These are phyloP conservation scores for Trisateles emortualis DNA, from an alignment of 2,888 invertebrate genomes.

Conservation along the genomic window DNA sequence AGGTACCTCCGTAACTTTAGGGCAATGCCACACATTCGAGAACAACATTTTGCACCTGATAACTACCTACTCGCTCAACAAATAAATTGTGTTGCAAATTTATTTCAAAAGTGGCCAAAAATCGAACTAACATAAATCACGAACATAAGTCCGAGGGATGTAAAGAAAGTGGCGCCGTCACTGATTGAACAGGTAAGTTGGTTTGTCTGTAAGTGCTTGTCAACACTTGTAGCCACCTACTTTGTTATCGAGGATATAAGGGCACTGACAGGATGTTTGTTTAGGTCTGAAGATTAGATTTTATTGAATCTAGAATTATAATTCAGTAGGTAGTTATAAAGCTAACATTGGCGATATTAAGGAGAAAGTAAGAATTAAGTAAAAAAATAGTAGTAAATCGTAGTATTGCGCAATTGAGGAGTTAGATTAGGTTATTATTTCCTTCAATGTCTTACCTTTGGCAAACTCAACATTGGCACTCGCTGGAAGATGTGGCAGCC, in stretches of 20 bases:
- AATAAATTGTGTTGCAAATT: not conserved
- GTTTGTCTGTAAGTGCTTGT: not conserved
- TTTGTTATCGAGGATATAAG: not conserved
- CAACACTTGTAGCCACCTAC: not conserved
- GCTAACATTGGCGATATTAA: too few species aligned
- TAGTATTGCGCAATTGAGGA: too few species aligned
- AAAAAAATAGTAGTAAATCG: too few species aligned
- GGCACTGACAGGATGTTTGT: not conserved
- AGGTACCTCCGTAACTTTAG: not conserved
- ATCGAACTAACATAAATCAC: not conserved
- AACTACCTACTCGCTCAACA: constrained; percentile 16
- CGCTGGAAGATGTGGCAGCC: constrained; percentile 94
- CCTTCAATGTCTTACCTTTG: constrained; percentile 87
- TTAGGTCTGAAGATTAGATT: not conserved
- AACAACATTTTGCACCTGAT: constrained; percentile 18
- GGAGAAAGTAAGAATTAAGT: too few species aligned
- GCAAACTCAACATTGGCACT: constrained; percentile 92
- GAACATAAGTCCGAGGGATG: not conserved
- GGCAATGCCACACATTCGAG: constrained; percentile 26
- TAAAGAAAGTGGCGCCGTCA: not conserved
- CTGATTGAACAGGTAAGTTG: not conserved
- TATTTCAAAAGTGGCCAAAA: not conserved
- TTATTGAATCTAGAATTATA: too few species aligned
- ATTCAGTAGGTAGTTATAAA: too few species aligned
- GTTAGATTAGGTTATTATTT: too few species aligned